Percentiles rank a stretch among this genome's conserved stretches.
phyloP scores from a whole-genome alignment of 2,888 invertebrate species.

The Agrochola circellaris region DNA sequence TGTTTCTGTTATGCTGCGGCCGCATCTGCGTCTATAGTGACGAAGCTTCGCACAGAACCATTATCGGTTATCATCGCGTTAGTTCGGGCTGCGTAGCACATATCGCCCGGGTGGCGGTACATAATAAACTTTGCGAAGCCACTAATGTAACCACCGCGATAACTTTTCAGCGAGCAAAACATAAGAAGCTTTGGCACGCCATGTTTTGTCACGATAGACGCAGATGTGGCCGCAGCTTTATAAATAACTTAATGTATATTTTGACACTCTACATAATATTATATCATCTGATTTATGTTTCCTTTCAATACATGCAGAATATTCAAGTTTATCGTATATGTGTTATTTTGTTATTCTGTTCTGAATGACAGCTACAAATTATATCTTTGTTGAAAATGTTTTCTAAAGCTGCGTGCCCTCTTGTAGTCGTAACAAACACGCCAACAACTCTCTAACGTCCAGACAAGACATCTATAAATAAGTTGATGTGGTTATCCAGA shows the following conservation, averaged over 20 bases:
- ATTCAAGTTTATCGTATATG: not conserved
- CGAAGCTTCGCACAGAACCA: too few species aligned
- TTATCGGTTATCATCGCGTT: too few species aligned
- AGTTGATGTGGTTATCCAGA: not conserved
- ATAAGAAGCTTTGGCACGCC: too few species aligned
- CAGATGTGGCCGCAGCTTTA: too few species aligned
- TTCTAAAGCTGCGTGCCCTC: not conserved
- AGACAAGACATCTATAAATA: not conserved
- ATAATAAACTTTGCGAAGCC: too few species aligned
- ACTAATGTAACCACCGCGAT: too few species aligned
- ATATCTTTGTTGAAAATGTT: slow-evolving; percentile 31
- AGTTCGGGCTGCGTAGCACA: too few species aligned
- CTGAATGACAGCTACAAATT: slow-evolving; percentile 6
- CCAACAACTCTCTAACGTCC: too few species aligned
- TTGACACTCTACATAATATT: not conserved
- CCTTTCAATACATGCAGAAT: not conserved
- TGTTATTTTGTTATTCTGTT: slow-evolving; percentile 26
- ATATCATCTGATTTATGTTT: not conserved
- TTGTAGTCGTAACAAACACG: not conserved
- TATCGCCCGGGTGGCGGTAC: too few species aligned
- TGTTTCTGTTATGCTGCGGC: slow-evolving; percentile 8
- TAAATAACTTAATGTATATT: slow-evolving; percentile 6
- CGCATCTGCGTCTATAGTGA: too few species aligned
- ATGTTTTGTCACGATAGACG: too few species aligned
- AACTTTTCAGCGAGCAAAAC: too few species aligned